Evolutionary conservation across 2,797 vertebrate species (phyloP).

Genomic region (Phaenicophaeus curvirostris): DNA sequence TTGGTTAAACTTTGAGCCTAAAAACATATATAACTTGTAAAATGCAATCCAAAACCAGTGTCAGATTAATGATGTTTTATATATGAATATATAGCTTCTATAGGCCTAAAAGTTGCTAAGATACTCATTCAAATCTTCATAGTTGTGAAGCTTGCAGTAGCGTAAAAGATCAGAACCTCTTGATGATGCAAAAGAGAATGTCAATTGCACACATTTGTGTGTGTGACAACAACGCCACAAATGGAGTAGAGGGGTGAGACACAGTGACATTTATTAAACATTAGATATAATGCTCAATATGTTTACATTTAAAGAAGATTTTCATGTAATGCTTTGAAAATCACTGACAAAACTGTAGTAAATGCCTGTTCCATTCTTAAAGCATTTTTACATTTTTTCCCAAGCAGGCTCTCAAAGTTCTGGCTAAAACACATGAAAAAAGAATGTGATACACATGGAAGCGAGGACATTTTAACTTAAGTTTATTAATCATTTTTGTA

Average conservation of each 20-base stretch:
- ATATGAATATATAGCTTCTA: neutral
- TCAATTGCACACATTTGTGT: fast-evolving
- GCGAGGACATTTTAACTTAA: neutral
- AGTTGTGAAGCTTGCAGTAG: neutral
- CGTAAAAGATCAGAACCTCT: neutral
- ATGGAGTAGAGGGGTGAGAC: neutral
- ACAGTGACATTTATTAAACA: neutral
- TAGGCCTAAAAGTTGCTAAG: neutral
- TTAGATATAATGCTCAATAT: neutral
- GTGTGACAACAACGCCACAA: neutral
- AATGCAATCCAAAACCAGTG: neutral
- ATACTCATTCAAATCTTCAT: neutral
- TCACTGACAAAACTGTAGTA: neutral
- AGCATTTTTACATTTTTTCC: neutral
- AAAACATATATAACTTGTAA: neutral
- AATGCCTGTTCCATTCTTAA: neutral
- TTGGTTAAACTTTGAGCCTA: neutral
- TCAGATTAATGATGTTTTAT: neutral
- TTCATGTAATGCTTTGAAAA: neutral
- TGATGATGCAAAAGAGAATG: neutral
- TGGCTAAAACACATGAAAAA: neutral
- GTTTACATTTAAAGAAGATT: neutral
- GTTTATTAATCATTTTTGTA: neutral
- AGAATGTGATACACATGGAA: neutral
- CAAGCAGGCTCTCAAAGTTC: neutral